Percentiles rank a stretch among this genome's conserved stretches.
Conservation (phyloP, 2,113 vertebrate genomes). For the Lepus europaeus region DNA sequence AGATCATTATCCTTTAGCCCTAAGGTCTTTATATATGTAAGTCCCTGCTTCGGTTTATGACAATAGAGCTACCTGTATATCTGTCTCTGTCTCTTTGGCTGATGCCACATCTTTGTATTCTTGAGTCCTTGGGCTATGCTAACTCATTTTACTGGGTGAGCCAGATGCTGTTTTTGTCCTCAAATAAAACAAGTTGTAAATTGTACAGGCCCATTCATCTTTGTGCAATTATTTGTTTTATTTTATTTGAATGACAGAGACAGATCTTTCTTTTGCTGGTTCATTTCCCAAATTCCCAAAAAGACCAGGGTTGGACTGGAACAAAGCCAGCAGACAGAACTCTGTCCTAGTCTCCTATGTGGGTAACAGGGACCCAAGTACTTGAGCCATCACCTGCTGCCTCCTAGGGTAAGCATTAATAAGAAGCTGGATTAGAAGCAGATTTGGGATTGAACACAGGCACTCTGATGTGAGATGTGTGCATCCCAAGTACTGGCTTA, state of each 20-base stretch:
- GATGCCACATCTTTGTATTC: constrained; percentile 16
- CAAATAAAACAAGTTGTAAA: constrained; percentile 52
- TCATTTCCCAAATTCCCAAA: no score
- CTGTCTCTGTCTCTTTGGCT: not conserved
- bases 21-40: not conserved
- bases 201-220: constrained; percentile 57
- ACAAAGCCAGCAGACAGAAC: no score
- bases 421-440: no score
- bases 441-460: no score
- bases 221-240: not conserved
- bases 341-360: no score
- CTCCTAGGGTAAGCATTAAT: no score
- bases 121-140: not conserved
- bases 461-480: no score
- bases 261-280: no score
- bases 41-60: not conserved
- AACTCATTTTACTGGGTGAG: constrained; percentile 29
- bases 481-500: not conserved
- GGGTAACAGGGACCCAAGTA: no score
- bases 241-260: no score
- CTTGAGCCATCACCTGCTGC: no score
- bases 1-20: not conserved
- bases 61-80: not conserved
- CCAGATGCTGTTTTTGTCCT: constrained; percentile 24
- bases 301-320: no score